Evolutionary conservation across 30 jellyfish, hydroid and myxozoan genomes (phyloP).

Genomic region (Cassiopea andromeda): DNA sequence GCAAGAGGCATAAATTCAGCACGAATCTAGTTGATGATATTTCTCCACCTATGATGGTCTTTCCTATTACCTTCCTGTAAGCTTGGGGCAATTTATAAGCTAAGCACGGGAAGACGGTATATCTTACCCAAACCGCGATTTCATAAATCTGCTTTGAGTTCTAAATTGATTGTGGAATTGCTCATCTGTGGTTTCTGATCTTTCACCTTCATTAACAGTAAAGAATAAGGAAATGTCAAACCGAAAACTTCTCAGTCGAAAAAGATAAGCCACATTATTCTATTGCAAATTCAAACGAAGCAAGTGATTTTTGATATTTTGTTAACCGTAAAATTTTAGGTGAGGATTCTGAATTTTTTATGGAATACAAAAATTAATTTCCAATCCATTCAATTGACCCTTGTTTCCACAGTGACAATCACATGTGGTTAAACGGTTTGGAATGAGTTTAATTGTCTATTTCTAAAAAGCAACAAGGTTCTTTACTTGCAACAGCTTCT

Average conservation of each 20-base stretch:
- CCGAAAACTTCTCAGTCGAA: background rate
- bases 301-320: background rate
- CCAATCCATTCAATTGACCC: background rate
- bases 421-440: conserved; percentile 6
- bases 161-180: conserved; percentile 29
- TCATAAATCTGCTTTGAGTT: conserved; percentile 20
- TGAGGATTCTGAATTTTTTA: no score
- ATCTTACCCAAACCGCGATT: conserved; percentile 43
- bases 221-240: background rate
- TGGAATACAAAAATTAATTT: no score
- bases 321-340: background rate
- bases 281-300: no score
- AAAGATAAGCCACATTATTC: background rate
- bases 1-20: background rate
- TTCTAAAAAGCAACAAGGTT: background rate
- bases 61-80: background rate
- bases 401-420: background rate
- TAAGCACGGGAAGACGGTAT: conserved; percentile 47
- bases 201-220: background rate
- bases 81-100: conserved; percentile 9
- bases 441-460: background rate
- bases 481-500: background rate
- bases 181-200: background rate
- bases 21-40: background rate
- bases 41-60: background rate